phyloP scores from a whole-genome alignment of 1,140 invertebrate species.

The Frieseomelitta varia region DNA sequence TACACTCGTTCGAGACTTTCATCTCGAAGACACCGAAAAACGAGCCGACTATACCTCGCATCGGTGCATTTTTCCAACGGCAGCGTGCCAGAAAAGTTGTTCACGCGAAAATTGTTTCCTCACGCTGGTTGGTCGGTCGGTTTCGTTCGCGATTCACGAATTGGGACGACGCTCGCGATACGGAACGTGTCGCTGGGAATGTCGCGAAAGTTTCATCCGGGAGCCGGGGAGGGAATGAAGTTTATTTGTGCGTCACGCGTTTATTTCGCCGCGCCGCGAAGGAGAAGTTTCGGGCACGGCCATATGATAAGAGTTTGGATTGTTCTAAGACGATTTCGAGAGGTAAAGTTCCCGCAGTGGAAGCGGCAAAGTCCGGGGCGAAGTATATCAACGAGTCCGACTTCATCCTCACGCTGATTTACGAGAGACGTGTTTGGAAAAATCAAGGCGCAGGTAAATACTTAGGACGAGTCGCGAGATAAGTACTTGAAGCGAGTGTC shows the following conservation, averaged over 20 bases:
- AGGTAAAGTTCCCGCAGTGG: background rate
- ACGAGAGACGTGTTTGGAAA: background rate
- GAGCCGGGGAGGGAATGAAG: background rate
- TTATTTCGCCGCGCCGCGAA: constrained; percentile 23
- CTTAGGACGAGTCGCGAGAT: too few relatives aligned
- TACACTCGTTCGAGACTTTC: background rate
- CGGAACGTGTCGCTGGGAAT: background rate
- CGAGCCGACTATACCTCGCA: too few relatives aligned
- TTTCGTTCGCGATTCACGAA: background rate
- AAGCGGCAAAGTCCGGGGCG: background rate
- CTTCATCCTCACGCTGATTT: constrained; percentile 12
- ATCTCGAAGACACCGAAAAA: background rate
- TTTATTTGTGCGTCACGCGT: constrained; percentile 35
- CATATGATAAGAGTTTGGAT: constrained; percentile 43
- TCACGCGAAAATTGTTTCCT: background rate
- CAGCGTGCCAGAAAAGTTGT: background rate
- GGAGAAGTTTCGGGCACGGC: constrained; percentile 24
- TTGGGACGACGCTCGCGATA: constrained; percentile 15
- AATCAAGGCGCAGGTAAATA: background rate
- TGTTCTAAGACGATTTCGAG: constrained; percentile 25
- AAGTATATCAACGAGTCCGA: constrained; percentile 12
- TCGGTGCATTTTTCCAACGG: background rate
- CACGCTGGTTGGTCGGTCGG: too few relatives aligned
- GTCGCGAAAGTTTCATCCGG: constrained; percentile 3
- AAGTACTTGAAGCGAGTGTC: too few relatives aligned